Evolutionary conservation across 2,797 vertebrate species (phyloP), one percentile per base, ranked within the genome.

Genomic region (Rachycentron canadum): DNA sequence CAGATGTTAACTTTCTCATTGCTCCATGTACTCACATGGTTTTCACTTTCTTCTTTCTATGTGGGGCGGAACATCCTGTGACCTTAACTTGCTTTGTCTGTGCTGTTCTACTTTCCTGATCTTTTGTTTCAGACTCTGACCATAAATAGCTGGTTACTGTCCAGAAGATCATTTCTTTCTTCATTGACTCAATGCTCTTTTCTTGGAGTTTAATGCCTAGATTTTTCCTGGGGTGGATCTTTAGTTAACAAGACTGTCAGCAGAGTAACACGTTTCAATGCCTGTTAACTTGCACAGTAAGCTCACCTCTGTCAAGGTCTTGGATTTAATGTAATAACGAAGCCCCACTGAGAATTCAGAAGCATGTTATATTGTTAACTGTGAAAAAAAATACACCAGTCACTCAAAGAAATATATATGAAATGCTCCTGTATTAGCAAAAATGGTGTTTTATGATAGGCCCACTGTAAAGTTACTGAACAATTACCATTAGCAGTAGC

Each of bases 141-240:
- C 67, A 28, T 41, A 64, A 36, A 10, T 28, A 14, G 68, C 61
- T 72, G 72, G 62, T 82, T 79, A 53, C 63, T 78, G 36, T 49
- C 78, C 68, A 64, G 70, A 81, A 84, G 79, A 87, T 88, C 61
- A 74, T 79, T 86, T 81, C 68, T 78, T 86, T 85, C 73, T 77
- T 78, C 55, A 14, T 66, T 76, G 55, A 77, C 73, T 83, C 36
- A 30, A 30, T 60, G 70, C 8, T 23, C 56, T 65, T 77, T 68
- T 68, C 34, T 62, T 67, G 56, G 47, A 63, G 72, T 73, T 88
- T 83, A 75, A 83, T 26, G 56, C 74, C 45, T 50, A 13, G 38
- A 57, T 72, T 84, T 85, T 68, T 52, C 67, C 8, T 28, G 65
- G 23, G 78, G 64, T 72, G 79, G 52, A 34, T 80, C 47, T 10